A percentile compares a stretch with the other conserved stretches of the same genome.
Evolutionary conservation across 2,113 vertebrate species (phyloP).

Genomic region (Aphyosemion australe): DNA sequence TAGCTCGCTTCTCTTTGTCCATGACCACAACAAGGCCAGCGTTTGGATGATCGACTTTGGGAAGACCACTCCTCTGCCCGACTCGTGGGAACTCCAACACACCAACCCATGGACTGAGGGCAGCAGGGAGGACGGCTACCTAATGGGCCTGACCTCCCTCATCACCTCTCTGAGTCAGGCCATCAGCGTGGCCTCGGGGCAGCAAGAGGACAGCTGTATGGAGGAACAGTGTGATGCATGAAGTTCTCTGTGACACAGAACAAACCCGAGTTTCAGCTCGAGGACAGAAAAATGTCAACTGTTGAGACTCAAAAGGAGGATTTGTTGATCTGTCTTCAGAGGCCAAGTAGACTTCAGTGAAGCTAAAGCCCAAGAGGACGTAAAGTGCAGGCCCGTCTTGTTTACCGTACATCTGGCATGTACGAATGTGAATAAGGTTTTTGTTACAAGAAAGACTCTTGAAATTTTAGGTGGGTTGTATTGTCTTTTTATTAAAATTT

Average conservation of each 20-base stretch:
- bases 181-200: constrained; percentile 46
- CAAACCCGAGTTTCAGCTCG: background rate
- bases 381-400: background rate
- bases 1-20: constrained; percentile 83
- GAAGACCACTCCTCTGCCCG: constrained; percentile 74
- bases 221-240: constrained; percentile 16
- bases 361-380: background rate
- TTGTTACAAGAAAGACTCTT: background rate
- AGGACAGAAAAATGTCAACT: background rate
- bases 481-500: constrained; percentile 1
- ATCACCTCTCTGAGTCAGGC: constrained; percentile 69
- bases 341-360: background rate
- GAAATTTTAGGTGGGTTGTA: background rate
- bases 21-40: constrained; percentile 76
- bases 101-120: constrained; percentile 78
- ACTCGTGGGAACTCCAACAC: constrained; percentile 62
- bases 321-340: constrained; percentile 16
- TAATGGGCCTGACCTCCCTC: constrained; percentile 79
- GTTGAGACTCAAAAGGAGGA: constrained; percentile 1
- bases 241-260: constrained; percentile 15
- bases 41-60: constrained; percentile 89
- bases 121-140: constrained; percentile 83
- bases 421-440: constrained; percentile 4
- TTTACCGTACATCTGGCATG: constrained; percentile 33
- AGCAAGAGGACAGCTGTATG: constrained; percentile 24